Evolutionary conservation across 2,888 invertebrate species (phyloP).

Genomic region (Mamestra brassicae): DNA sequence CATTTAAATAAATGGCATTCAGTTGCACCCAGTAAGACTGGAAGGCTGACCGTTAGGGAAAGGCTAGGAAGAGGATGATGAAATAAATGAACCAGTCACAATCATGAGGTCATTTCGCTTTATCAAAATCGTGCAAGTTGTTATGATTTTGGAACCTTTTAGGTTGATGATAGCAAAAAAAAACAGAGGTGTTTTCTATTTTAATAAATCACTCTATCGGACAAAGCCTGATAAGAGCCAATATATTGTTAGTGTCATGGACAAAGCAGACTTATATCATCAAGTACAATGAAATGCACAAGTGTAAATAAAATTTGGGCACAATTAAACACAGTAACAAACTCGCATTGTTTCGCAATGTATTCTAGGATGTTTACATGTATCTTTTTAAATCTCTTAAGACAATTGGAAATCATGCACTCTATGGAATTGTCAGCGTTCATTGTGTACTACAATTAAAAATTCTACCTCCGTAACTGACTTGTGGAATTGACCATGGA

Average conservation of each 20-base stretch:
- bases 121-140: neutral
- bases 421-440: neutral
- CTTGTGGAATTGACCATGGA: slow-evolving; percentile 10
- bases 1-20: neutral
- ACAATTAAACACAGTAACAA: neutral
- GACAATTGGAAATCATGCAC: neutral
- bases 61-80: neutral
- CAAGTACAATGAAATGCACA: slow-evolving; percentile 22
- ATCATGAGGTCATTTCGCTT: neutral
- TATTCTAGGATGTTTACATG: neutral
- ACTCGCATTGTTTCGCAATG: neutral
- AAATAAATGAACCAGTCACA: slow-evolving; percentile 3
- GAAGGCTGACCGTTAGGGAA: neutral
- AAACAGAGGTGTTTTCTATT: slow-evolving; percentile 6
- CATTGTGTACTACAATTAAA: neutral
- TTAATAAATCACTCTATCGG: slow-evolving; percentile 29
- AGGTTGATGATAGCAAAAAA: neutral
- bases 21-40: neutral
- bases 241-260: slow-evolving; percentile 15
- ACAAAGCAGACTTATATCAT: slow-evolving; percentile 21
- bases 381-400: no score
- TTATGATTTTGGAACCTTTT: neutral
- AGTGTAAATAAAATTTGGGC: neutral
- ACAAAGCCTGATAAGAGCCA: slow-evolving; percentile 30
- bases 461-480: neutral